These are phyloP conservation scores for Phycodurus eques DNA, from an alignment of 2,113 vertebrate genomes.

Conservation along the genomic window DNA sequence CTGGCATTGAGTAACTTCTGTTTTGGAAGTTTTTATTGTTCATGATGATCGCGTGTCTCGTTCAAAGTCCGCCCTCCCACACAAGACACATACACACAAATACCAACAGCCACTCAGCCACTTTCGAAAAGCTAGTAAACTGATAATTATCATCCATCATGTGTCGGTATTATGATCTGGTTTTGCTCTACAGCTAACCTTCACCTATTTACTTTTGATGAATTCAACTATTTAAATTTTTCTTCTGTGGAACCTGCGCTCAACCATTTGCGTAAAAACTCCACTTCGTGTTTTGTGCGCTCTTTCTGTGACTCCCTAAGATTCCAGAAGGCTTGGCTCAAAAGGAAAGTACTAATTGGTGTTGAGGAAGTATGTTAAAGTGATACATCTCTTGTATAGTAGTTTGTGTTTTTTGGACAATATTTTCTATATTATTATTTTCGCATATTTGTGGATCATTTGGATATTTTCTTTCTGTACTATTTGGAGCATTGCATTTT, in stretches of 20 bases:
- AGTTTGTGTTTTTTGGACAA: too few relatives aligned
- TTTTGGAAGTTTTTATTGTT: not conserved
- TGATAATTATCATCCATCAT: not conserved
- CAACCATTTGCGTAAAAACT: too few relatives aligned
- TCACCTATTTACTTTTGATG: not conserved
- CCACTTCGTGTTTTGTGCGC: not conserved
- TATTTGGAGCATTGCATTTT: too few relatives aligned
- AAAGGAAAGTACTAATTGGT: too few relatives aligned
- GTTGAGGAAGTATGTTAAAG: too few relatives aligned
- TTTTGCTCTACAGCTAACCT: not conserved
- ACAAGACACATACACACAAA: conserved; percentile 5
- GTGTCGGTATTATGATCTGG: not conserved
- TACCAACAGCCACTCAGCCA: not conserved
- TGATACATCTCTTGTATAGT: too few relatives aligned
- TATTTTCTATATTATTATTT: too few relatives aligned
- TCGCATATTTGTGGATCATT: too few relatives aligned
- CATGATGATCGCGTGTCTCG: not conserved
- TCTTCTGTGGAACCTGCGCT: not conserved
- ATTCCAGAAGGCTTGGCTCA: too few relatives aligned
- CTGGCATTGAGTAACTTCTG: not conserved
- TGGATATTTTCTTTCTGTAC: too few relatives aligned
- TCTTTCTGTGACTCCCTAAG: not conserved
- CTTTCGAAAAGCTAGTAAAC: not conserved
- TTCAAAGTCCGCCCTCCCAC: conserved; percentile 3
- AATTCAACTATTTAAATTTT: not conserved